Evolutionary conservation across 2,888 invertebrate genomes (phyloP).

Genomic region (Xestia ashworthii): DNA sequence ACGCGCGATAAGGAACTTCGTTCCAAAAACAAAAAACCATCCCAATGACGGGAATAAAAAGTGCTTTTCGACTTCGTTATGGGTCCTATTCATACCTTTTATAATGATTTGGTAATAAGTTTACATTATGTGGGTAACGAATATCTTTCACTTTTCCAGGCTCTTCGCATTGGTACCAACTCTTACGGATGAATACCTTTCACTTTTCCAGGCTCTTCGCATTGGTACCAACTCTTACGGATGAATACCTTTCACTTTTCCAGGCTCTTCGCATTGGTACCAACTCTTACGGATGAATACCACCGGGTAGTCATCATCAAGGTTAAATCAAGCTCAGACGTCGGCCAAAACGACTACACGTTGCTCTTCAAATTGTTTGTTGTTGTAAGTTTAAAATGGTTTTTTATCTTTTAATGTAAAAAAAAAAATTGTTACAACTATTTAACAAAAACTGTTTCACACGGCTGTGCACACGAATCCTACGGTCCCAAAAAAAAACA

Average conservation of each 20-base stretch:
- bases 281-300: conserved; percentile 49
- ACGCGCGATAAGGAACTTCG: too few relatives aligned
- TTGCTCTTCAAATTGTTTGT: conserved; percentile 49
- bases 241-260: conserved; percentile 45
- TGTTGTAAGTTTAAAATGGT: conserved; percentile 37
- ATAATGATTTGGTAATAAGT: neutral
- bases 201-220: conserved; percentile 36
- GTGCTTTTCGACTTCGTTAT: too few relatives aligned
- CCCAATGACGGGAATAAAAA: too few relatives aligned
- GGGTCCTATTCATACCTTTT: too few relatives aligned
- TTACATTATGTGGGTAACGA: neutral
- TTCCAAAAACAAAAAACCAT: too few relatives aligned
- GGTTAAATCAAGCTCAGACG: conserved; percentile 1
- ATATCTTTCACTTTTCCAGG: conserved; percentile 10
- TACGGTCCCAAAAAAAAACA: neutral
- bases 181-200: conserved; percentile 49
- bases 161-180: conserved; percentile 41
- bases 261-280: conserved; percentile 42
- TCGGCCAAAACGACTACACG: conserved; percentile 8
- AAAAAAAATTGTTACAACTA: too few relatives aligned
- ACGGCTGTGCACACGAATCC: neutral
- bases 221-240: conserved; percentile 47
- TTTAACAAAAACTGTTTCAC: too few relatives aligned
- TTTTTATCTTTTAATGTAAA: too few relatives aligned
- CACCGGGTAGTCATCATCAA: conserved; percentile 47